phyloP scores from a whole-genome alignment of 2,113 vertebrate genomes.

The Opisthocomus hoazin region DNA sequence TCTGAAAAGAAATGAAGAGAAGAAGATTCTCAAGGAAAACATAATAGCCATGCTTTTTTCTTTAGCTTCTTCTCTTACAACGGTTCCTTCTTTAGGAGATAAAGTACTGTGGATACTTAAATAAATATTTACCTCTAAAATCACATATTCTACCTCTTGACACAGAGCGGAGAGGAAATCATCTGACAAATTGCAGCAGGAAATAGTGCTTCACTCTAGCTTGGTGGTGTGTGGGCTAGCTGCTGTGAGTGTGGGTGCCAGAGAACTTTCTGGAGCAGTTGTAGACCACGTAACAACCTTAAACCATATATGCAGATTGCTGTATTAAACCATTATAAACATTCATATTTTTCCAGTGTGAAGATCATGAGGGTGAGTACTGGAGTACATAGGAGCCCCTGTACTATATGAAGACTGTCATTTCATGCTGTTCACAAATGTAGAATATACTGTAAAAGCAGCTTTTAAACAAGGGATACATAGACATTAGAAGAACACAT shows the following conservation, averaged over 20 bases:
- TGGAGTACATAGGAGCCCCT: background rate
- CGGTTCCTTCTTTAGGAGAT: background rate
- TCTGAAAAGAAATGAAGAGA: background rate
- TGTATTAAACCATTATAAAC: background rate
- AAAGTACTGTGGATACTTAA: background rate
- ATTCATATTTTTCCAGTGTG: background rate
- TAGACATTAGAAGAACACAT: background rate
- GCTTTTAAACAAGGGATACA: background rate
- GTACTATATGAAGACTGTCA: background rate
- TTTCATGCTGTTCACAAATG: background rate
- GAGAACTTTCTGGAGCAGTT: background rate
- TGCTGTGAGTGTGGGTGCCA: background rate
- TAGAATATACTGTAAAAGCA: background rate
- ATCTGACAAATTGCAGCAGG: background rate
- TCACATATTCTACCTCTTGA: background rate
- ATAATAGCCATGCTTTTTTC: background rate
- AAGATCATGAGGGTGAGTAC: background rate
- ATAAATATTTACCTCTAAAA: background rate
- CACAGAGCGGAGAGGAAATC: background rate
- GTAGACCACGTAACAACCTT: rapidly evolving
- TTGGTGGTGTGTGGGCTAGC: background rate
- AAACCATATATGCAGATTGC: background rate
- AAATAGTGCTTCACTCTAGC: background rate
- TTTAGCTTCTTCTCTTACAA: background rate
- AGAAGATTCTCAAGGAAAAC: background rate